These are phyloP conservation scores for Diachasma alloeum DNA, from an alignment of 1,140 invertebrate genomes.

Conservation along the genomic window DNA sequence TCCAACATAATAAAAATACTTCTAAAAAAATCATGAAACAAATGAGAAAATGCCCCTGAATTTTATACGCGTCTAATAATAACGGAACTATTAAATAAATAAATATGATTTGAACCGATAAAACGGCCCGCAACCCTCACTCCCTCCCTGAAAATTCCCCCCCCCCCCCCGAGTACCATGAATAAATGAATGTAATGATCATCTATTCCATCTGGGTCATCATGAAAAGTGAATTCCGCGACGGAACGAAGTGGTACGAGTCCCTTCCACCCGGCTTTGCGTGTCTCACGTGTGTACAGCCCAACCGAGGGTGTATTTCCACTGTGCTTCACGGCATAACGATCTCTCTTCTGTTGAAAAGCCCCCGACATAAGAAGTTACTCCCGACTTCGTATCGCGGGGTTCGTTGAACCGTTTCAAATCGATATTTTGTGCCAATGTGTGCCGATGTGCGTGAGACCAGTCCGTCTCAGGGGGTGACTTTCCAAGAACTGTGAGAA, in stretches of 20 bases:
- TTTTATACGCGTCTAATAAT: no score
- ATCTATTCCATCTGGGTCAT: slow-evolving; percentile 21
- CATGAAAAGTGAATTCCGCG: slow-evolving; percentile 12
- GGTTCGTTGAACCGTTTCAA: slow-evolving; percentile 1
- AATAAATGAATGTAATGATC: slow-evolving; percentile 11
- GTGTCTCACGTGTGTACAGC: slow-evolving; percentile 5
- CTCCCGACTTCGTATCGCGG: slow-evolving; percentile 7
- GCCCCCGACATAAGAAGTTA: background rate
- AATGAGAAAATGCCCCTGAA: no score
- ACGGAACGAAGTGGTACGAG: slow-evolving; percentile 24
- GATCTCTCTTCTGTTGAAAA: slow-evolving; percentile 5
- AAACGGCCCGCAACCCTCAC: no score
- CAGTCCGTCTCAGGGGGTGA: background rate
- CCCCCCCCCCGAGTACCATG: slow-evolving; percentile 10
- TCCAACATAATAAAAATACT: no score
- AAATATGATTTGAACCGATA: no score
- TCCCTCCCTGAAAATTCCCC: background rate
- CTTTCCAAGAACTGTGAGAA: background rate
- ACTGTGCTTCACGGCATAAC: background rate
- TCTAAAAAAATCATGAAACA: no score
- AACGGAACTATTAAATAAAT: no score
- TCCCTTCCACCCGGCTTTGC: background rate
- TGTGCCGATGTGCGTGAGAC: background rate
- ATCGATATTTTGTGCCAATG: background rate
- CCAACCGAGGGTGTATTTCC: background rate